Base-by-base conservation (phyloP, 2,113 vertebrate genomes). In the Piaya cayana region DNA sequence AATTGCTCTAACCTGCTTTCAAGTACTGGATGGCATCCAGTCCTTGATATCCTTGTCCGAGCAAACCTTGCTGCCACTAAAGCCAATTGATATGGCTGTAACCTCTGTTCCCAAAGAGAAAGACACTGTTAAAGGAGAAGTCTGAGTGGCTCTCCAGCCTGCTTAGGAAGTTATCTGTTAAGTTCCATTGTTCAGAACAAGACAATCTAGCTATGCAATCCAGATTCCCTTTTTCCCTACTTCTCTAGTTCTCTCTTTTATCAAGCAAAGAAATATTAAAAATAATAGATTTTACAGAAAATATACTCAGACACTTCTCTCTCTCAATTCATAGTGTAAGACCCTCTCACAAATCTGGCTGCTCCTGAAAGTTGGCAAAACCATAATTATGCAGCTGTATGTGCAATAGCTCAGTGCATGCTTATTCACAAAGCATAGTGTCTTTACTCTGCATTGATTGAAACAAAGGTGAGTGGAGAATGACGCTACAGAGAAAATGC, bases 261-360 rank as follows among this genome's bases (percentile, higher is more conserved):
- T 69, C 39, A 86, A 92, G 56, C 23, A 78, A 83, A 92, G 21
- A 79, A 88, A 50, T 10, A 26, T 75, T 12, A 60, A 71, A 81
- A 88, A 70, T 42, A 82, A 60, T 7, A 70, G 3, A 75, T 39
- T 92, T 92, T 68, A 64, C 39, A 89, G 39, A 69, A 90, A 89
- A 91, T 52, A 65, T 11, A 58, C 25, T 53, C 26, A 15, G 39
- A 53, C 43, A 62, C 27, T 83, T 39, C 14, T 81, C n/a, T 74
- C 18, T 63, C 53, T 75, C 4, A 1, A 6, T 75, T 76, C 22
- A 64, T 34, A 11, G 1, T 80, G 29, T 49, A 72, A 81, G 60
- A 58, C 16, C 19, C 21, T 53, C 43, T 75, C 67, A 20, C 55
- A 80, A 45, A 85, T 21, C 6, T 69, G 58, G 22, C n/a, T 79